Base-by-base conservation (phyloP, 2,113 vertebrate genomes). In the Isurus oxyrinchus region DNA sequence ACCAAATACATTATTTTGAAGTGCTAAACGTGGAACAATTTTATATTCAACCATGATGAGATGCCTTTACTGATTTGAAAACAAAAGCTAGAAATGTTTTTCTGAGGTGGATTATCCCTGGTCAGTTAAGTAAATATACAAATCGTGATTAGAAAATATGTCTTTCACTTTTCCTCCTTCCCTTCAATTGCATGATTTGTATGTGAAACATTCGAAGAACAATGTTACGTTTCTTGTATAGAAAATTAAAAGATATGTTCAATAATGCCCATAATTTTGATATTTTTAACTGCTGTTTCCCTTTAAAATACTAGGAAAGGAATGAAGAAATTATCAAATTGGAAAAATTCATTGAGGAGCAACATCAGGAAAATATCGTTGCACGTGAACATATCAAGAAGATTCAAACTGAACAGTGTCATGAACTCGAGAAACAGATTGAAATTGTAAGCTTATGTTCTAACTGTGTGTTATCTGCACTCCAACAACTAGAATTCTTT, bases 361-460 rank as follows among this genome's bases (percentile, higher is more conserved):
- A 98, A 96, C 98, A 98, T 96, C 97, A 97, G 63, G 98, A 99
- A 96, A 96, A 98, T 97, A 98, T 98, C 97, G 97, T 97, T 97
- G 96, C 98, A 96, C 97, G 99, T 97, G 98, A 99, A 96, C 98
- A 98, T 97, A 97, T 97, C 72, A 98, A 98, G 96, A 97, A 98
- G 59, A 95, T 97, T 96, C 98, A 98, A 31, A 96, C 98, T 94
- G 98, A 99, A 90, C 98, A 99, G 63, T 97, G 97, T 95, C 98
- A 97, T 96, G 98, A 99, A 96, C 98, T 99, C 97, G 98, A 98
- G 97, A 98, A 98, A 96, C 97, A 98, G 96, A 98, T 98, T 96
- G 98, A 99, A 97, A 97, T 98, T 97, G 99, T 99, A 97, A 98
- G 97, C 96, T 40, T 19, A 91, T 27, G 11, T 55, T 69, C 49